Percentiles rank a stretch among this genome's conserved stretches.
Conservation (phyloP, 2,888 invertebrate species). For the Thelaira solivaga region DNA sequence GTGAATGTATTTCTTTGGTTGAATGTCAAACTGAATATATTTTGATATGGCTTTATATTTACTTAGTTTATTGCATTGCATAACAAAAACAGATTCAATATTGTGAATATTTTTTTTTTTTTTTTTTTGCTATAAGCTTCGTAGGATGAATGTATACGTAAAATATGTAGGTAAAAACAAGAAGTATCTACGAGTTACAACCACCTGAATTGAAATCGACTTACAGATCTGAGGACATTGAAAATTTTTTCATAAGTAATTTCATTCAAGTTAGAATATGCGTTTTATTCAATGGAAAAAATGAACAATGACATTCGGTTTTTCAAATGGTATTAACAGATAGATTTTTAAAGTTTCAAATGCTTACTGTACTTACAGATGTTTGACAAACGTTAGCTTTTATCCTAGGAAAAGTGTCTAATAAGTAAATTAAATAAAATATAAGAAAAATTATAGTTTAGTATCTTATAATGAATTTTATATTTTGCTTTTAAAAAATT, state of each 20-base stretch:
- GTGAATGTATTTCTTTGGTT: background rate
- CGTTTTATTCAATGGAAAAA: slow-evolving; percentile 12
- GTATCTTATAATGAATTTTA: too few species aligned
- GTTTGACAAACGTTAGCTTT: too few species aligned
- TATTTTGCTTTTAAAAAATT: too few species aligned
- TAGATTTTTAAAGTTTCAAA: too few species aligned
- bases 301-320: background rate
- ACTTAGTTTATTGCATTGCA: slow-evolving; percentile 1
- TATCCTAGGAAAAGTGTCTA: too few species aligned
- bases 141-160: background rate
- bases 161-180: slow-evolving; percentile 35
- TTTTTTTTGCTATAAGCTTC: background rate
- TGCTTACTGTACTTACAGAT: too few species aligned
- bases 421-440: too few species aligned
- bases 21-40: slow-evolving; percentile 3
- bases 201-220: slow-evolving; percentile 53
- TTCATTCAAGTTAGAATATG: slow-evolving; percentile 2
- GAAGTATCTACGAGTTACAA: slow-evolving; percentile 20
- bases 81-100: slow-evolving; percentile 12
- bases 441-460: too few species aligned
- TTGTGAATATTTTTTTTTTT: slow-evolving; percentile 6
- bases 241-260: slow-evolving; percentile 18
- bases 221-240: slow-evolving; percentile 29
- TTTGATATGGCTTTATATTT: slow-evolving; percentile 29
- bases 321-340: background rate